phyloP scores from a whole-genome alignment of 1,140 invertebrate genomes.

The Rhyzopertha dominica region DNA sequence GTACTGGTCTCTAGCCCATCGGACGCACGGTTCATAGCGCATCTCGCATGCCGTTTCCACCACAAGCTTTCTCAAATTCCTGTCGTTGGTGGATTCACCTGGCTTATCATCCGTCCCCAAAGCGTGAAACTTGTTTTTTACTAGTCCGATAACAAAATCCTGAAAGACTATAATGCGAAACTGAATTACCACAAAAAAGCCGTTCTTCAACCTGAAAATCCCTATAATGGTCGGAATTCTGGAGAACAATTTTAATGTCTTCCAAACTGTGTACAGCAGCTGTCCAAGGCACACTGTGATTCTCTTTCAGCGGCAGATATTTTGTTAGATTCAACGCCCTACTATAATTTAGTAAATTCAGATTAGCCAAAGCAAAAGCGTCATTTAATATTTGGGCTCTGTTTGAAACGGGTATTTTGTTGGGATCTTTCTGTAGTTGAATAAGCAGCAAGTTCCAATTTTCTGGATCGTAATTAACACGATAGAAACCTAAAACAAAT shows the following conservation, averaged over 20 bases:
- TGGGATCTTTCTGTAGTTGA: conserved; percentile 45
- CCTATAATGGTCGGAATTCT: conserved; percentile 30
- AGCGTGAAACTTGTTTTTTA: conserved; percentile 31
- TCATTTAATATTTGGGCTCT: conserved; percentile 62
- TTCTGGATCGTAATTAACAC: conserved; percentile 58
- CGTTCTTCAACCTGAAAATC: conserved; percentile 3
- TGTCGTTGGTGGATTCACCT: conserved; percentile 34
- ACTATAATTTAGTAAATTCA: conserved; percentile 54
- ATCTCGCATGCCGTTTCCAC: conserved; percentile 32
- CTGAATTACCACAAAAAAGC: not conserved
- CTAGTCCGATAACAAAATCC: conserved; percentile 32
- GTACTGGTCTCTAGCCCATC: conserved; percentile 31
- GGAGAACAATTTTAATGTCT: conserved; percentile 30
- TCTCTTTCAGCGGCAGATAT: conserved; percentile 50
- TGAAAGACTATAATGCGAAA: conserved; percentile 22
- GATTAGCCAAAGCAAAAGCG: conserved; percentile 49
- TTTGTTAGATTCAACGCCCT: conserved; percentile 57
- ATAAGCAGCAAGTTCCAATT: conserved; percentile 56
- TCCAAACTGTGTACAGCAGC: conserved; percentile 33
- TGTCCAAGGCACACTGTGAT: conserved; percentile 37
- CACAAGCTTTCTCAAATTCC: conserved; percentile 28
- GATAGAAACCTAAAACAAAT: conserved; percentile 55
- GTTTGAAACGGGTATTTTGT: conserved; percentile 59
- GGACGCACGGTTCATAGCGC: conserved; percentile 30
- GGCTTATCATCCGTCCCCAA: conserved; percentile 26